Percentiles rank a stretch among this genome's conserved stretches.
phyloP scores from a whole-genome alignment of 2,797 vertebrate species.

The Hippopotamyrus pictus region DNA sequence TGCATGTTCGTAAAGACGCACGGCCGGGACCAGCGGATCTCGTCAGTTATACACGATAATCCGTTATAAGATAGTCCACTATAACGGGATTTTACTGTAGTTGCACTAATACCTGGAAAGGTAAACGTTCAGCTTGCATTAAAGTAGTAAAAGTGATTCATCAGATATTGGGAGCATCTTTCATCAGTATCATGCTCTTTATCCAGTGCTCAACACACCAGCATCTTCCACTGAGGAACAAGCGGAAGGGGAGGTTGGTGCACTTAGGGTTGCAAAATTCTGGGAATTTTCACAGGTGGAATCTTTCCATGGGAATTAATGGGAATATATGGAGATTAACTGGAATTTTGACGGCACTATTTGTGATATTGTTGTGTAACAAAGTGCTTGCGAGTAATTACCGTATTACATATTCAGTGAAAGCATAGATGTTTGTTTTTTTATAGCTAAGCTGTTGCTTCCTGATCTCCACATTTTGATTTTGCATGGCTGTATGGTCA shows the following conservation, averaged over 20 bases:
- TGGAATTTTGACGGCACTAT: too few species aligned
- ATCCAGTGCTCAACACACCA: background rate
- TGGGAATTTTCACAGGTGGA: background rate
- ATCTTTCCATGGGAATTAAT: too few species aligned
- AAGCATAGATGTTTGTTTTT: background rate
- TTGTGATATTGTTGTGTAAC: too few species aligned
- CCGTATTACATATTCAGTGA: background rate
- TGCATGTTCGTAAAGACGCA: too few species aligned
- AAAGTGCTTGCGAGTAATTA: too few species aligned
- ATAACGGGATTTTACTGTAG: too few species aligned
- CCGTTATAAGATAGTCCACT: too few species aligned
- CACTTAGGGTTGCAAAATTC: background rate
- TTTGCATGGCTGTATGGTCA: background rate
- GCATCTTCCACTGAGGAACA: background rate
- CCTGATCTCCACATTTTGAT: background rate
- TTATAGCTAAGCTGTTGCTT: background rate
- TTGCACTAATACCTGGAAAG: background rate
- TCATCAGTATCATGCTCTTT: background rate
- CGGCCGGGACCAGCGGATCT: too few species aligned
- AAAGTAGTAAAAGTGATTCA: background rate
- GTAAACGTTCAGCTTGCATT: background rate
- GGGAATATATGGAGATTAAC: too few species aligned
- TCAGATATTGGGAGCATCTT: background rate
- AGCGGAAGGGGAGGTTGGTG: background rate
- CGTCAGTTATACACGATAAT: too few species aligned